These are phyloP conservation scores for Leucopsar rothschildi DNA, from an alignment of 2,113 vertebrate species.

Conservation along the genomic window DNA sequence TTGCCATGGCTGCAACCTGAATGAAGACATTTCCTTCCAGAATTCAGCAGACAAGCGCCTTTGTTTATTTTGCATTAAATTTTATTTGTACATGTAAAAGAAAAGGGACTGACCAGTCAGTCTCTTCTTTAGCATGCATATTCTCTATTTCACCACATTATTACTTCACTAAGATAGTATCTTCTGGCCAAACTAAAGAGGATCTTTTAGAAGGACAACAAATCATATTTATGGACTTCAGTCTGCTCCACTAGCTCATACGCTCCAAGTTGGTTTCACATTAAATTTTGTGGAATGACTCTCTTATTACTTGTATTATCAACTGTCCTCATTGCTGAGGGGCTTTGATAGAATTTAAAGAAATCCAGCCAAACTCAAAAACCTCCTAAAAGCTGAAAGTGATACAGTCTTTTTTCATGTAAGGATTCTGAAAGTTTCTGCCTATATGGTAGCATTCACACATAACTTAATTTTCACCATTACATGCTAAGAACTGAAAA, in stretches of 20 bases:
- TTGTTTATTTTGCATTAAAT: neutral
- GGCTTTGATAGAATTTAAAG: slow-evolving; percentile 33
- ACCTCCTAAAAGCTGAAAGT: neutral
- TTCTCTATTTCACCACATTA: neutral
- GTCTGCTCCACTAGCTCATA: neutral
- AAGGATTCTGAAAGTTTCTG: neutral
- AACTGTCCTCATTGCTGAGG: neutral
- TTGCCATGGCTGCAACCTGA: neutral
- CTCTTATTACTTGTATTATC: neutral
- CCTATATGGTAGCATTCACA: neutral
- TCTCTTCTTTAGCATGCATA: neutral
- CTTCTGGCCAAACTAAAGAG: neutral
- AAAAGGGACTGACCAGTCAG: neutral
- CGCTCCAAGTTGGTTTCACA: neutral
- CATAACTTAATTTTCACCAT: neutral
- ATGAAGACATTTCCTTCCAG: neutral
- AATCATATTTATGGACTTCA: neutral
- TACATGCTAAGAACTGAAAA: neutral
- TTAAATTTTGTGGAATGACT: neutral
- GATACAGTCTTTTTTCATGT: neutral
- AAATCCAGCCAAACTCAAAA: neutral
- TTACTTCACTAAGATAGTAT: neutral
- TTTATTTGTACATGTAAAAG: neutral
- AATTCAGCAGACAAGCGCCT: neutral
- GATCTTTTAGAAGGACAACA: neutral